Conservation (phyloP, 2,113 vertebrate genomes). For the Myrmecobius fasciatus region DNA sequence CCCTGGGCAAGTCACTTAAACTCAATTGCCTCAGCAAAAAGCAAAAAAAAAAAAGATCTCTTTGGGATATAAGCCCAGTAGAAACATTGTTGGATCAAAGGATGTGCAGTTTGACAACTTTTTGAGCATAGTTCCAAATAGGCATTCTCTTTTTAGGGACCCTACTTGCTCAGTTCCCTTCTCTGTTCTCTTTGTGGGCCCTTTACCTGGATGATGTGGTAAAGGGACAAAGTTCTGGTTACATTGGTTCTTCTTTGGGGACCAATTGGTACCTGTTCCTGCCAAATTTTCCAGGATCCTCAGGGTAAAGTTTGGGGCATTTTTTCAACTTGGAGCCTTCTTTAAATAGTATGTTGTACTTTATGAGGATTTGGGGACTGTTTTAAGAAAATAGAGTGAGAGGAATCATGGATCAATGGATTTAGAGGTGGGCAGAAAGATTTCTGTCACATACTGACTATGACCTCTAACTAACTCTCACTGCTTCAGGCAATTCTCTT, state of each 20-base stretch:
- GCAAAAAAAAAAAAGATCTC: no score
- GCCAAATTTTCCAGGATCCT: neutral
- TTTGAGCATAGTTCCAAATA: no score
- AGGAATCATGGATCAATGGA: neutral
- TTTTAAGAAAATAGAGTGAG: neutral
- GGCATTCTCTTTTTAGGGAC: neutral
- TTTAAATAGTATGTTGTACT: neutral
- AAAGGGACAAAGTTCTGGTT: neutral
- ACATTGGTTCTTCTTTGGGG: neutral
- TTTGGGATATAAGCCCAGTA: no score
- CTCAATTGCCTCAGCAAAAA: no score
- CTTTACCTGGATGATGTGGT: neutral
- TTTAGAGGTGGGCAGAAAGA: neutral
- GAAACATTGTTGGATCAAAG: no score
- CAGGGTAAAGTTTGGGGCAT: neutral
- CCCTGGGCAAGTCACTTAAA: no score
- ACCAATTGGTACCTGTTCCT: neutral
- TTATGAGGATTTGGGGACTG: neutral
- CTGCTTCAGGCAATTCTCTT: neutral
- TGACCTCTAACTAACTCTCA: neutral
- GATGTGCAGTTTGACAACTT: no score
- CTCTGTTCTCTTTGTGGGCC: neutral
- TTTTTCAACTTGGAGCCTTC: neutral
- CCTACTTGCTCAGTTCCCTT: neutral
- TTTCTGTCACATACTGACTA: neutral